Conservation (phyloP, 2,113 vertebrate genomes). For the Piprites chloris region DNA sequence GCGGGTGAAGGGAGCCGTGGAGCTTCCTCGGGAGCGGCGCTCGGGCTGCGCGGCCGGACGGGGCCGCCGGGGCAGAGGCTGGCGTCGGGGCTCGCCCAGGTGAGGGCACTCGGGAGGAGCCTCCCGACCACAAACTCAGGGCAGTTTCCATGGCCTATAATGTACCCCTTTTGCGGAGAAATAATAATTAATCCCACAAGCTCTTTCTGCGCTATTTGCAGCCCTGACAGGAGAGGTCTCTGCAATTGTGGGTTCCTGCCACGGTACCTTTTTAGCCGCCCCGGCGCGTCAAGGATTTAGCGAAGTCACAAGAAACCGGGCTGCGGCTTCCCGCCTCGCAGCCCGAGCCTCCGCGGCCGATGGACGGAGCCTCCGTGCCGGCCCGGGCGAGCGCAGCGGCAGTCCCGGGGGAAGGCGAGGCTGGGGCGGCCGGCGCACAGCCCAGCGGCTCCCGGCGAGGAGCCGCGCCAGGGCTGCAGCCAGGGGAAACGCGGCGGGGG, state of each 20-base stretch:
- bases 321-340: not conserved
- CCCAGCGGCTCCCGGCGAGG: not conserved
- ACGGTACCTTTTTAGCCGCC: not conserved
- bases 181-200: not conserved
- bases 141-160: not conserved
- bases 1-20: not conserved
- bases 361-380: not conserved
- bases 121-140: not conserved
- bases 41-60: not conserved
- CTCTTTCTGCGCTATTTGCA: not conserved
- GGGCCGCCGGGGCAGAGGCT: not conserved
- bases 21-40: not conserved
- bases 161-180: not conserved
- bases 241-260: not conserved
- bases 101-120: not conserved
- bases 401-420: not conserved
- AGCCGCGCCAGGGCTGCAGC: not conserved
- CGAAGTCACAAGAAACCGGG: not conserved
- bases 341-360: not conserved
- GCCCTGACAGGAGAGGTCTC: not conserved
- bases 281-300: not conserved
- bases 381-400: not conserved
- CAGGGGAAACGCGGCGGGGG: not conserved
- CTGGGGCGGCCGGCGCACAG: not conserved
- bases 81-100: not conserved